These are phyloP conservation scores for Lipotes vexillifer DNA, from an alignment of 2,113 vertebrate species.

Conservation along the genomic window DNA sequence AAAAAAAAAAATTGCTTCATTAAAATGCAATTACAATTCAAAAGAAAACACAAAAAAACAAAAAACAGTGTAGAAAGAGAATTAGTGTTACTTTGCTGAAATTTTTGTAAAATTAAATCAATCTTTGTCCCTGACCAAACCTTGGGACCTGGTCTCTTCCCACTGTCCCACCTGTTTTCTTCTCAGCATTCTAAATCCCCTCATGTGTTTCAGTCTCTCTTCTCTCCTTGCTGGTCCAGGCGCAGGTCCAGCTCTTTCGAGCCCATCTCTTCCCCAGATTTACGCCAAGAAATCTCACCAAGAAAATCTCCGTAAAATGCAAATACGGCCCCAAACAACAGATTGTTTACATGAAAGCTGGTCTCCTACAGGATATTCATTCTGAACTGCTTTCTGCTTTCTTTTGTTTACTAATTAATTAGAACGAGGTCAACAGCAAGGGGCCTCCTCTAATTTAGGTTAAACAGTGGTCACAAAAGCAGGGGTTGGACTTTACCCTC, in stretches of 20 bases:
- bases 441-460: background rate
- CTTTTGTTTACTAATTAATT: background rate
- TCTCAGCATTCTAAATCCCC: background rate
- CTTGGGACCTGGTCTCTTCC: no score
- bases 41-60: background rate
- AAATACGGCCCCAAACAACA: background rate
- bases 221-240: no score
- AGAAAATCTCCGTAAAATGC: background rate
- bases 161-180: background rate
- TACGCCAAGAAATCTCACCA: background rate
- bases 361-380: background rate
- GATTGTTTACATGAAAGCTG: background rate
- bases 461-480: background rate
- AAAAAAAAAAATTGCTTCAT: background rate
- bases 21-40: background rate
- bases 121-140: background rate
- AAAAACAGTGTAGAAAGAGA: background rate
- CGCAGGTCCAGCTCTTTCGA: background rate
- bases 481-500: background rate
- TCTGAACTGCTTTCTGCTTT: background rate
- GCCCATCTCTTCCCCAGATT: no score
- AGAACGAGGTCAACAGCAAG: background rate
- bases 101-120: background rate
- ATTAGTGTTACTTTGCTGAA: background rate
- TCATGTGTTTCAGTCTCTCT: background rate